These are phyloP conservation scores for Eudyptes chrysolophus DNA, from an alignment of 2,113 vertebrate genomes.

Conservation along the genomic window DNA sequence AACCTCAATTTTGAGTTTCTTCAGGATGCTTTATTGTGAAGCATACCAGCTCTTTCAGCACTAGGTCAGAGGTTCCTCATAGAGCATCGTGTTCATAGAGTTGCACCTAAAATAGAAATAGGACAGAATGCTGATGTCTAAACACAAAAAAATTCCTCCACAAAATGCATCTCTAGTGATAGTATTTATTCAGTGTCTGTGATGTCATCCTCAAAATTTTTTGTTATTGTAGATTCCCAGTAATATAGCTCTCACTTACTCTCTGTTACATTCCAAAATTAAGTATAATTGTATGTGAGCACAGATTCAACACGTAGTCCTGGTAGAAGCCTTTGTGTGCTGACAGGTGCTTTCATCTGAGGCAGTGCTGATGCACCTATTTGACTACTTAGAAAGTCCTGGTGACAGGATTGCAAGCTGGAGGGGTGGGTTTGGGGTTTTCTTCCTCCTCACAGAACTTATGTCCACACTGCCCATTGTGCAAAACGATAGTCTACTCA, in stretches of 20 bases:
- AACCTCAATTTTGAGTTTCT: background rate
- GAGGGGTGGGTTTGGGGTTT: background rate
- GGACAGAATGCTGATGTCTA: background rate
- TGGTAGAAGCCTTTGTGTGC: background rate
- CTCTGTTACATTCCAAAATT: background rate
- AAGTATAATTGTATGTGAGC: background rate
- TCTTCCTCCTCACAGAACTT: background rate
- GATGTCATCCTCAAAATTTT: background rate
- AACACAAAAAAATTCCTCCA: background rate
- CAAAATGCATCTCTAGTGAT: background rate
- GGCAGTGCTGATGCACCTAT: background rate
- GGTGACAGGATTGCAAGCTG: background rate
- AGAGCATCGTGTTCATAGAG: background rate
- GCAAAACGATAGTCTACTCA: background rate
- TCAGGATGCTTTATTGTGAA: background rate
- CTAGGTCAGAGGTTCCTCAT: background rate
- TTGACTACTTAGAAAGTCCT: background rate
- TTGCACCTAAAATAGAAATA: background rate
- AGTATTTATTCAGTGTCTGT: background rate
- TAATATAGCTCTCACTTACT: background rate
- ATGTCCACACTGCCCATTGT: background rate
- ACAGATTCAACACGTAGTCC: background rate
- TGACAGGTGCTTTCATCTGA: background rate
- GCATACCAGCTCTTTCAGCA: background rate
- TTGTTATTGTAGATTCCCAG: background rate